Conservation (phyloP, 2,888 invertebrate species). For the Patella pellucida region DNA sequence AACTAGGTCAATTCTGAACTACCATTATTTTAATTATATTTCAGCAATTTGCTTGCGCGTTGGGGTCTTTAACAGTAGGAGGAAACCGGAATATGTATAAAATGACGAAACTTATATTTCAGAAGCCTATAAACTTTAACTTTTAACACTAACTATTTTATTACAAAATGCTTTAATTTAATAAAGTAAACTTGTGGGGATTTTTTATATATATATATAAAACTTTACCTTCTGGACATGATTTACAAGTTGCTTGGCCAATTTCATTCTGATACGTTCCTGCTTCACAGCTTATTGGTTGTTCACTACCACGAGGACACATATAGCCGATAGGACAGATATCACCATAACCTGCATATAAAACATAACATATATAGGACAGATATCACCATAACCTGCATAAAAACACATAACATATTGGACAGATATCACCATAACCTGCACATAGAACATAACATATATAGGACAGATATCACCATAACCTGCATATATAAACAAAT, state of each 20-base stretch:
- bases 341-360: slow-evolving; percentile 61
- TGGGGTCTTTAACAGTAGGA: too few species aligned
- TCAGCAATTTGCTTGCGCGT: too few species aligned
- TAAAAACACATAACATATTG: background rate
- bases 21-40: too few species aligned
- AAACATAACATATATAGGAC: background rate
- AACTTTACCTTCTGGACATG: slow-evolving; percentile 56
- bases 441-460: too few species aligned
- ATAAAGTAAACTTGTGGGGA: too few species aligned
- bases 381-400: slow-evolving; percentile 44
- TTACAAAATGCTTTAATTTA: too few species aligned
- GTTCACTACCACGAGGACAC: slow-evolving; percentile 61
- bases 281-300: slow-evolving; percentile 54
- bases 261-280: slow-evolving; percentile 62
- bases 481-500: background rate
- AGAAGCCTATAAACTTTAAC: background rate
- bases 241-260: slow-evolving; percentile 52
- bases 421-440: background rate
- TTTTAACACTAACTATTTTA: too few species aligned
- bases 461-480: background rate
- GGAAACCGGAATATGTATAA: too few species aligned
- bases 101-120: too few species aligned
- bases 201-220: background rate
- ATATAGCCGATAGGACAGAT: slow-evolving; percentile 64
- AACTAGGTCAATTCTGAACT: too few species aligned